Conservation (phyloP, 2,113 vertebrate genomes). For the Copsychus sechellarum region DNA sequence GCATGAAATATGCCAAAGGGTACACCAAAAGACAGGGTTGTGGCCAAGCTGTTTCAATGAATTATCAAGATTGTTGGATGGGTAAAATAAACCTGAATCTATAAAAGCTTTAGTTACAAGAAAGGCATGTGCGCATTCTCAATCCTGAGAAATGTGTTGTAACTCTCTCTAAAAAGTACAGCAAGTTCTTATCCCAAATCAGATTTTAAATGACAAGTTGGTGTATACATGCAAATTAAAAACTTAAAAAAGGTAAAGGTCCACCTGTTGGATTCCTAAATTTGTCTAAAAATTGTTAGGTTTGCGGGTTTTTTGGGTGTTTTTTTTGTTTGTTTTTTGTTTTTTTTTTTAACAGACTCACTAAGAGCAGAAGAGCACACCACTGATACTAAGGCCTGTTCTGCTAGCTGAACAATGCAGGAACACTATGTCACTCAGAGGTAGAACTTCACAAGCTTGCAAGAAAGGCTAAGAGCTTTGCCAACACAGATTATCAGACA, state of each 20-base stretch:
- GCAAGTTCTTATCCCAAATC: not conserved
- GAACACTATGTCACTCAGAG: not conserved
- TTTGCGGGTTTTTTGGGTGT: not conserved
- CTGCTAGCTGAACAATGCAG: not conserved
- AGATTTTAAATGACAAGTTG: not conserved
- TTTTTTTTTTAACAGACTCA: not conserved
- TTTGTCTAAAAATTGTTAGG: not conserved
- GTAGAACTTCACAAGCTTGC: not conserved
- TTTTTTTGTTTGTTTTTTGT: not conserved
- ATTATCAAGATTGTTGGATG: not conserved
- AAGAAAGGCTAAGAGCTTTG: slow-evolving; percentile 35
- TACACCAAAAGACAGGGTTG: not conserved
- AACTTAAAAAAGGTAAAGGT: not conserved
- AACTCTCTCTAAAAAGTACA: not conserved
- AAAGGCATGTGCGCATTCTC: not conserved
- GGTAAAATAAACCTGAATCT: not conserved
- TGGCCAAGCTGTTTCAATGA: not conserved
- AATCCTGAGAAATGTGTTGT: not conserved
- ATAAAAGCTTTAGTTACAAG: not conserved
- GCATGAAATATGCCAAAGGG: not conserved
- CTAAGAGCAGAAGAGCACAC: not conserved
- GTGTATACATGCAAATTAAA: not conserved
- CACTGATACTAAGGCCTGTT: not conserved
- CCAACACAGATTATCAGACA: slow-evolving; percentile 49
- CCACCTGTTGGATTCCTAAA: not conserved